Base-by-base conservation (phyloP, 92 coral and sea anemone genomes). In the Anthopleura xanthogrammica region DNA sequence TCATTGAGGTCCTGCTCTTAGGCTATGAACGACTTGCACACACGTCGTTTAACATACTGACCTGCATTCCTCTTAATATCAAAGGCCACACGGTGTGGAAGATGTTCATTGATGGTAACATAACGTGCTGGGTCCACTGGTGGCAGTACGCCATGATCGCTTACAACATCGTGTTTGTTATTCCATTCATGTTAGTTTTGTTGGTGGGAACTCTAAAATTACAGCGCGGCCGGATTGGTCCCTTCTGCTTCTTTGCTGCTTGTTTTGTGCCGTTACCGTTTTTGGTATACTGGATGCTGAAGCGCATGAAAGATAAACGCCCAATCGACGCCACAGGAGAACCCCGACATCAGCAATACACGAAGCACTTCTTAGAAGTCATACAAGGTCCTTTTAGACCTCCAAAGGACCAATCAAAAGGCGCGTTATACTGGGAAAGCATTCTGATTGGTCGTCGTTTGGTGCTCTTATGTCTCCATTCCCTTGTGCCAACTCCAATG, bases 91-190 rank as follows among this genome's bases (percentile, higher is more conserved):
- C 72, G 3, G 83, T 54, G 40, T 68, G 77, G 52, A 89, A 79
- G 43, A 55, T 91, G 83, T 93, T 91, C 83, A 85, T 86, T 57
- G 97, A 93, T 80, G 94, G 94, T 43, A 91, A 90, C 88, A 87
- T 93, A 19, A 80, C 83, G 41, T 89, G 93, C 42, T 88, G 85
- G 75, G 90, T 87, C 39, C 83, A 87, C 16, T 86, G 94, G 90
- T 91, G 93, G 92, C 92, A 89, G 66, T 85, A 4, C 65, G 57
- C 87, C 16, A 71, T 85, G 77, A 77, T 89, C 16, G 92, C 84
- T 19, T 82, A 60, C 85, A 87, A 85, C 71, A 73, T 78, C 87
- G 40, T 82, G 43, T 85, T 80, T 77, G 89, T 89, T 72, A 76
- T 83, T 41, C 92, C 92, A 60, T 89, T 85, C 66, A 77, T 89